phyloP scores from a whole-genome alignment of 2,888 invertebrate genomes.

The Drosophila anomelani region DNA sequence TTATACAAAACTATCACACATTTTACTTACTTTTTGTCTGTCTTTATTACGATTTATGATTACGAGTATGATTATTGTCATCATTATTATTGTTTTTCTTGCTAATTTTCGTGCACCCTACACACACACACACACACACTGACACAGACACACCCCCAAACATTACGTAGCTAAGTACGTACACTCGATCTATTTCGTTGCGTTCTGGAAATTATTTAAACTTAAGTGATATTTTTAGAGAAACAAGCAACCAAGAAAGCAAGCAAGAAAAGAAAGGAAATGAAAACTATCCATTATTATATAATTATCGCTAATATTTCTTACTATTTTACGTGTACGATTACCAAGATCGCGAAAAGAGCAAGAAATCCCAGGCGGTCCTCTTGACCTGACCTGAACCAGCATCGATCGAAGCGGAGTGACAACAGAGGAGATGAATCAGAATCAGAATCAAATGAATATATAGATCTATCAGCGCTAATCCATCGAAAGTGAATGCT shows the following conservation, averaged over 20 bases:
- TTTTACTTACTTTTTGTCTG: slow-evolving; percentile 44
- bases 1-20: slow-evolving; percentile 12
- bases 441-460: slow-evolving; percentile 6
- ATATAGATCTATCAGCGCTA: slow-evolving; percentile 31
- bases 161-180: slow-evolving; percentile 38
- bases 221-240: slow-evolving; percentile 80
- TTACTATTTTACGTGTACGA: slow-evolving; percentile 71
- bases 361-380: slow-evolving; percentile 61
- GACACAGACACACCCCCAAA: slow-evolving; percentile 18
- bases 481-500: slow-evolving; percentile 48
- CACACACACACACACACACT: no score
- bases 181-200: slow-evolving; percentile 70
- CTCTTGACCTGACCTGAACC: slow-evolving; percentile 20
- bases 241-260: slow-evolving; percentile 26
- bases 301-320: slow-evolving; percentile 76
- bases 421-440: slow-evolving; percentile 21
- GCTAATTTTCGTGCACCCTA: slow-evolving; percentile 54
- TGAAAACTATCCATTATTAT: slow-evolving; percentile 71
- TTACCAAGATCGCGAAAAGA: slow-evolving; percentile 64
- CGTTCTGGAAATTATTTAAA: slow-evolving; percentile 82
- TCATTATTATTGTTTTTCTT: slow-evolving; percentile 56
- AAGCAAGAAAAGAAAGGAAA: slow-evolving; percentile 24
- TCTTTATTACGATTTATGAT: slow-evolving; percentile 52
- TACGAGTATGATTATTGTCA: slow-evolving; percentile 52
- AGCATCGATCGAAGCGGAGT: slow-evolving; percentile 16